Evolutionary conservation across 2,888 invertebrate genomes (phyloP).

Genomic region (Pandemis heparana): DNA sequence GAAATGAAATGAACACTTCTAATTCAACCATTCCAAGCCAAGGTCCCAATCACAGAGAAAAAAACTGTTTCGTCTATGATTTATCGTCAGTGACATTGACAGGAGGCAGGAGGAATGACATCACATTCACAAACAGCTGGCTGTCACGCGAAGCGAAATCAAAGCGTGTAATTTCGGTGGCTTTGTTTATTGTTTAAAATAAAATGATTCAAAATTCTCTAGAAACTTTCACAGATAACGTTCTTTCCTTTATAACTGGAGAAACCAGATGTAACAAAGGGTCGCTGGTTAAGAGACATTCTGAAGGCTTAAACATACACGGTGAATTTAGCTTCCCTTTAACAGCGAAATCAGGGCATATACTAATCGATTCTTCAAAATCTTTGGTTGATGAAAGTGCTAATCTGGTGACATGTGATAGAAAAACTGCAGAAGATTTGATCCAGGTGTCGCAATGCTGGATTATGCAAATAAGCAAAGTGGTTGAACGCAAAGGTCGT

Average conservation of each 20-base stretch:
- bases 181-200: not conserved
- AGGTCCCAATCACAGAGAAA: too few relatives aligned
- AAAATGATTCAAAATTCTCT: slow-evolving; percentile 62
- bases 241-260: slow-evolving; percentile 61
- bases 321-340: slow-evolving; percentile 89
- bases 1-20: too few relatives aligned
- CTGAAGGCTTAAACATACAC: slow-evolving; percentile 79
- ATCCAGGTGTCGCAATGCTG: slow-evolving; percentile 75
- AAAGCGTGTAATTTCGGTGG: too few relatives aligned
- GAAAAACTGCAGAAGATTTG: slow-evolving; percentile 66
- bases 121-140: too few relatives aligned
- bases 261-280: slow-evolving; percentile 51
- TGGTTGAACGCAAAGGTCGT: slow-evolving; percentile 71
- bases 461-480: slow-evolving; percentile 74
- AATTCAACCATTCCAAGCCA: too few relatives aligned
- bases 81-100: too few relatives aligned
- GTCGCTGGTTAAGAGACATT: slow-evolving; percentile 84
- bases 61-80: too few relatives aligned
- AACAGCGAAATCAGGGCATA: slow-evolving; percentile 85
- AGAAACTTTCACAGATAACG: slow-evolving; percentile 54
- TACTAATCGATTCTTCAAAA: slow-evolving; percentile 50
- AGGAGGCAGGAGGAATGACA: too few relatives aligned
- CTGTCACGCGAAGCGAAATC: too few relatives aligned
- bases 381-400: slow-evolving; percentile 46
- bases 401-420: slow-evolving; percentile 61